phyloP scores from a whole-genome alignment of 2,888 invertebrate genomes.

The Chymomyza amoena region DNA sequence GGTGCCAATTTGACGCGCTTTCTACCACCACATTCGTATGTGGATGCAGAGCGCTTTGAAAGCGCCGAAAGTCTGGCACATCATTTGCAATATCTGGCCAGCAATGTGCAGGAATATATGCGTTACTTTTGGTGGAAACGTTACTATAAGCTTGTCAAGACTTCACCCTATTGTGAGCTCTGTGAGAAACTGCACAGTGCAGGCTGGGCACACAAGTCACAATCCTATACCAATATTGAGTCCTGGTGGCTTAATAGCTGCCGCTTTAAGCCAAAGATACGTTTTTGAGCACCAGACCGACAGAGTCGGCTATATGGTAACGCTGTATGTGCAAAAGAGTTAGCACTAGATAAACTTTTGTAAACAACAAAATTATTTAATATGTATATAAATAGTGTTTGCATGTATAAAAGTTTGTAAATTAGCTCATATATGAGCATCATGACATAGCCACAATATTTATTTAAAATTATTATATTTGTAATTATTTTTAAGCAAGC shows the following conservation, averaged over 20 bases:
- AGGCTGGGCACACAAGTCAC: constrained; percentile 48
- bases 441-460: no score
- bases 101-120: constrained; percentile 81
- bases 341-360: not conserved
- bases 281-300: constrained; percentile 45
- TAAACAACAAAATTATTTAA: no score
- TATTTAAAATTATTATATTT: no score
- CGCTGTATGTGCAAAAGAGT: not conserved
- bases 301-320: constrained; percentile 4
- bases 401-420: no score
- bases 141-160: constrained; percentile 78
- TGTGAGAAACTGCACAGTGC: constrained; percentile 71
- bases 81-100: constrained; percentile 79
- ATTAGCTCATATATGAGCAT: no score
- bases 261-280: constrained; percentile 62
- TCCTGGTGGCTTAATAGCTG: constrained; percentile 76
- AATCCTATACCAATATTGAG: constrained; percentile 71
- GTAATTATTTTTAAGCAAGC: no score
- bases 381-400: no score
- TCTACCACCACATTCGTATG: constrained; percentile 83
- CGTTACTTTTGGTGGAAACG: constrained; percentile 85
- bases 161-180: constrained; percentile 72
- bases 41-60: constrained; percentile 83
- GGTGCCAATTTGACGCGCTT: constrained; percentile 83
- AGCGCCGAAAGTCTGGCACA: constrained; percentile 81